Evolutionary conservation across 2,113 vertebrate genomes (phyloP), one percentile per base, ranked within the genome.

Genomic region (Chrysemys picta): DNA sequence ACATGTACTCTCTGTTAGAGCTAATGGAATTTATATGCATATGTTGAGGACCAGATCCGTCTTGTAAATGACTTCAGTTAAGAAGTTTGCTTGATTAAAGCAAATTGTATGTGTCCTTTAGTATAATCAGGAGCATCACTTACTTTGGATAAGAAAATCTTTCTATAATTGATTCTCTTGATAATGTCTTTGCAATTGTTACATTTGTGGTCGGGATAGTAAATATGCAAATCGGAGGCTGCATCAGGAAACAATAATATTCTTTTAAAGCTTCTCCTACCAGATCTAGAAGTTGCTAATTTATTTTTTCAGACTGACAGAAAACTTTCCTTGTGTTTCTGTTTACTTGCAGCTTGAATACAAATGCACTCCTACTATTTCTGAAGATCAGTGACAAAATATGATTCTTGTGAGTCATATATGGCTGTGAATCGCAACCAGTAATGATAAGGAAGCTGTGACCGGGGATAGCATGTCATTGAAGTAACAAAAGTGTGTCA

Each of bases 21-120:
- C 91, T 92, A 50, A 59, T 85, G 86, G 94, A 85, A 91, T 93
- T 93, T 94, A 72, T 91, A 82, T 92, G 80, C 87, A 92, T 94
- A 57, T 94, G 94, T 94, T 96, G 96, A 47, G 94, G 94, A 91
- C 91, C 50, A 87, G 95, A 94, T 88, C 88, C 92, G 93, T 79
- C 85, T 8, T 17, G 89, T 94, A 91, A 90, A 88, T 95, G 42
- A 47, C 42, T 47, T 78, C 24, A 8, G 85, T 87, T 90, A 49
- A 79, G 89, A 93, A 94, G 91, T 95, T 96, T 81, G 31, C 90
- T 94, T 87, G 90, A 62, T 5, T 4, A 75, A 75, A 75, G 69
- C 75, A 78, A 38, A 25, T 27, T 7, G 35, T 56, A 54, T 85
- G 94, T 84, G 84, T 88, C 87, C 62, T 88, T 87, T n/a, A 0